These are phyloP conservation scores for Erebia aethiops DNA, from an alignment of 2,888 invertebrate genomes.

Conservation along the genomic window DNA sequence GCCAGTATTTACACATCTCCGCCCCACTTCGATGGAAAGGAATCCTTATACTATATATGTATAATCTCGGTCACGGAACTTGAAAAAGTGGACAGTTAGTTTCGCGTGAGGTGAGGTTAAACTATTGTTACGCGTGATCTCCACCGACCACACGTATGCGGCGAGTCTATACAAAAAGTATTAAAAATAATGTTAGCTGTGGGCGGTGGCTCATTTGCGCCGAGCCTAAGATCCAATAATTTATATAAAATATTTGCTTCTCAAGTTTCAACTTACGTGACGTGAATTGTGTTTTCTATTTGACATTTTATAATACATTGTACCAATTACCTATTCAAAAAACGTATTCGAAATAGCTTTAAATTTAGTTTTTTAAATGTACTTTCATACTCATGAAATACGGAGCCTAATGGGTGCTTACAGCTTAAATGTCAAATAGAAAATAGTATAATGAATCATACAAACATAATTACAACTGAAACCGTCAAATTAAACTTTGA, in stretches of 20 bases:
- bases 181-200: no score
- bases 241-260: neutral
- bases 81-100: no score
- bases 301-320: neutral
- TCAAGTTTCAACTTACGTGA: neutral
- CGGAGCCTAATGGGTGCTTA: neutral
- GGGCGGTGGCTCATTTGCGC: no score
- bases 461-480: neutral
- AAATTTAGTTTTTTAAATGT: neutral
- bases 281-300: neutral
- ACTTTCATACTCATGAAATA: neutral
- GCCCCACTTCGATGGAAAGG: no score
- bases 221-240: no score
- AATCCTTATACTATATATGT: no score
- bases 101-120: no score
- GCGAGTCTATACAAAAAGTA: no score
- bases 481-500: constrained; percentile 7
- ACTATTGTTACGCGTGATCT: no score
- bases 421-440: neutral
- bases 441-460: neutral
- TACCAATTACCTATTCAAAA: neutral
- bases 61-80: no score
- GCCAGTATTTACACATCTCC: no score
- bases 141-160: no score
- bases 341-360: neutral